Base-by-base conservation (phyloP, 1,140 invertebrate species). In the Drosophila setifemur region DNA sequence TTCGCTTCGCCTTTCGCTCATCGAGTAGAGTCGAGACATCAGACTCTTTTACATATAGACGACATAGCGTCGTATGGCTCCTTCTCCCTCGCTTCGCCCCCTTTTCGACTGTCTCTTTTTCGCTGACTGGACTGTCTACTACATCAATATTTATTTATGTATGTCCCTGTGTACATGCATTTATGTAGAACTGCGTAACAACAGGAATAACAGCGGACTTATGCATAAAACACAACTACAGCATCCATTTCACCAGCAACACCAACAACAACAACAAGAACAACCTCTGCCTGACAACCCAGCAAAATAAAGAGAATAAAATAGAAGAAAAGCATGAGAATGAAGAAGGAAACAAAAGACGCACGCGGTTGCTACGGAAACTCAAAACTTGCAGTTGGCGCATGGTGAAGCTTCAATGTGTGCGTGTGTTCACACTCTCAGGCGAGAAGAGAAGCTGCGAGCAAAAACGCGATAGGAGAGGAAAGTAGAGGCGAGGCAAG, bases 61-160 rank as follows among this genome's bases (percentile, higher is more conserved):
- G 9, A 21, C 16, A 37, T 33, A 28, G 4, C 26, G n/a, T 25
- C 33, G 16, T 49, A 21, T 31, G 23, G 19, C 25, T 37, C 12
- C 14, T 21, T 21, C 28, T 14, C 14, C 43, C 23, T 18, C 33
- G 3, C 7, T 16, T 50, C 9, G 1, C 12, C 23, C 25, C 12
- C 21, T 28, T 26, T 26, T 37, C 1, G 6, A 0, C 7, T 14
- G 19, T 23, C 29, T 26, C 12, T 21, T 18, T 48, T 37, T 47
- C 14, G 11, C 44, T 31, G 52, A 55, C 52, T 69, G 43, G 54
- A 50, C 26, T 63, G 12, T 25, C 64, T 68, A 45, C 31, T 43
- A 53, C 53, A 61, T 73, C 29, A 50, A 74, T 68, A 73, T 60
- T 45, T 68, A 44, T 73, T 58, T 55, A 60, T 47, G 70, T 73